Evolutionary conservation across 2,797 vertebrate genomes (phyloP).

Genomic region (Peromyscus eremicus): DNA sequence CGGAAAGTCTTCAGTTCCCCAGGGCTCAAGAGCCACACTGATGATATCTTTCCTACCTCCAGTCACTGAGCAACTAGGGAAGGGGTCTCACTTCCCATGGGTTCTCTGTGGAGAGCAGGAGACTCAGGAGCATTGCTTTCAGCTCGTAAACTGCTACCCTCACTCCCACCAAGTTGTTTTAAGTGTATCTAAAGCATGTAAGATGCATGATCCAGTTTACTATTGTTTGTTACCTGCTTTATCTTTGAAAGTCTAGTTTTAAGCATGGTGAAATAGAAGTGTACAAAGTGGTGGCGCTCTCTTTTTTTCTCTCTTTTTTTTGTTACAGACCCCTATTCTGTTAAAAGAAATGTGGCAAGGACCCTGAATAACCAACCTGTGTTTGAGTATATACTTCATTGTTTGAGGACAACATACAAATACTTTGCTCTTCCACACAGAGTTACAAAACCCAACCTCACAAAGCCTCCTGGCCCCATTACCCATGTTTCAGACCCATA

Average conservation of each 20-base stretch:
- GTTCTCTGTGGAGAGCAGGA: slow-evolving; percentile 48
- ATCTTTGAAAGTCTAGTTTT: slow-evolving; percentile 50
- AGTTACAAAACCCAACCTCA: slow-evolving; percentile 81
- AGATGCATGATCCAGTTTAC: slow-evolving; percentile 41
- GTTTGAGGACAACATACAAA: slow-evolving; percentile 96
- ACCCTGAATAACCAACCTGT: slow-evolving; percentile 95
- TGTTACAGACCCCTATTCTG: slow-evolving; percentile 94
- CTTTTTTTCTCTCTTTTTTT: slow-evolving; percentile 55
- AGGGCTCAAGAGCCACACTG: slow-evolving; percentile 46
- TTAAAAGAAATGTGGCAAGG: slow-evolving; percentile 96
- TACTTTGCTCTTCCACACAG: slow-evolving; percentile 95
- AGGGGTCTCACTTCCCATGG: slow-evolving; percentile 68
- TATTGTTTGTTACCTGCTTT: slow-evolving; percentile 37
- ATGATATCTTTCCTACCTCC: slow-evolving; percentile 51
- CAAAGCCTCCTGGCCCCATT: slow-evolving; percentile 70
- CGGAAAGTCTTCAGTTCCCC: slow-evolving; percentile 43
- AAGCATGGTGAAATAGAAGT: slow-evolving; percentile 54
- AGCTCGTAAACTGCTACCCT: slow-evolving; percentile 43
- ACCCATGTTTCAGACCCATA: slow-evolving; percentile 64
- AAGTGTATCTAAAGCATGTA: slow-evolving; percentile 1
- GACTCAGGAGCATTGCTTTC: slow-evolving; percentile 60
- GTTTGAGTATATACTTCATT: slow-evolving; percentile 96
- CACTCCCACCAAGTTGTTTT: not conserved
- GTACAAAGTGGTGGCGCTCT: slow-evolving; percentile 53
- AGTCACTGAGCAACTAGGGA: slow-evolving; percentile 70